phyloP scores from a whole-genome alignment of 2,888 invertebrate genomes.

The Drosophila testacea region DNA sequence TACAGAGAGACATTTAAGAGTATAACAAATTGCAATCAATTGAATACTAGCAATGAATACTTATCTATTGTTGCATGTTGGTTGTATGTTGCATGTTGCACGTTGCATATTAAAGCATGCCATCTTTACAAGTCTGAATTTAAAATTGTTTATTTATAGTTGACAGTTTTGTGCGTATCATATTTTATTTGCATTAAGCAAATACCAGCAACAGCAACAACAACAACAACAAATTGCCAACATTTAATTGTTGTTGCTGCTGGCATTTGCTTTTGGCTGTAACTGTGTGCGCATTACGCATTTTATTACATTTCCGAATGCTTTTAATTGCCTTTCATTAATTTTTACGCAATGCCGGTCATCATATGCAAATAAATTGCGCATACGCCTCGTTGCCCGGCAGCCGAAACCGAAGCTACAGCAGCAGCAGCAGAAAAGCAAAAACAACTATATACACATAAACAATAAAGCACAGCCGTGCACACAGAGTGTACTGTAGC shows the following conservation, averaged over 20 bases:
- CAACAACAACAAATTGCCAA: conserved; percentile 8
- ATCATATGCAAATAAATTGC: conserved; percentile 79
- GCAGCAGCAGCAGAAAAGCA: conserved; percentile 1
- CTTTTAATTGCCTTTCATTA: conserved; percentile 82
- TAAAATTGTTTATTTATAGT: conserved; percentile 62
- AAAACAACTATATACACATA: conserved; percentile 12
- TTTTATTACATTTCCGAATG: conserved; percentile 80
- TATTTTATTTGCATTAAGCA: conserved; percentile 66
- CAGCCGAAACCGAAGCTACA: conserved; percentile 34
- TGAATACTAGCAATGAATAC: conserved; percentile 22
- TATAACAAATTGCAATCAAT: conserved; percentile 58
- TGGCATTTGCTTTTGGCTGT: conserved; percentile 1
- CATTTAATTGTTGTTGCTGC: conserved; percentile 37
- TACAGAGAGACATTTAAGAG: background rate
- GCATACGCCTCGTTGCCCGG: conserved; percentile 61
- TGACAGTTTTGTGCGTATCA: conserved; percentile 55
- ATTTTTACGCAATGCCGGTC: conserved; percentile 78
- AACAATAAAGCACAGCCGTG: conserved; percentile 46
- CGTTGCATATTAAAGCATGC: conserved; percentile 21
- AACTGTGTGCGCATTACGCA: conserved; percentile 56
- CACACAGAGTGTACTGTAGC: conserved; percentile 12
- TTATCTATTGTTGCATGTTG: conserved; percentile 27
- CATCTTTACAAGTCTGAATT: conserved; percentile 47
- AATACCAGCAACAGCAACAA: conserved; percentile 24
- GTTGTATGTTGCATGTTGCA: conserved; percentile 3